phyloP scores from a whole-genome alignment of 2,113 vertebrate genomes.

The Cyanoramphus novaezelandiae region DNA sequence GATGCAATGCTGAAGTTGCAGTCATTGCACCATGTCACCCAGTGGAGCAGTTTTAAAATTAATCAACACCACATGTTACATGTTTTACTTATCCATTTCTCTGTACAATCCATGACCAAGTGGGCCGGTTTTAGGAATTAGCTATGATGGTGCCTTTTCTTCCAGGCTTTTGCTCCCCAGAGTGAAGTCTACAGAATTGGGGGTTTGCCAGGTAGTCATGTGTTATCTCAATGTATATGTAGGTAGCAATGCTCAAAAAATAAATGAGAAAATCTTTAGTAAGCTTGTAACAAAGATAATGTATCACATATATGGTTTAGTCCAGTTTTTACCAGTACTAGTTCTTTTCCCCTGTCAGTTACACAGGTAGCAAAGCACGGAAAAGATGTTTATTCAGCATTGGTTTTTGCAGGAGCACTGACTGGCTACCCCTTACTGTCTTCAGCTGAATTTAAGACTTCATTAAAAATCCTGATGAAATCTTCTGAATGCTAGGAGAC shows the following conservation, averaged over 20 bases:
- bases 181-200: not conserved
- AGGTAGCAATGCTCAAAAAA: not conserved
- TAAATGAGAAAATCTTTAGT: not conserved
- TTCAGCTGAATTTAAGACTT: not conserved
- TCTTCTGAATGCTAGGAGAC: not conserved
- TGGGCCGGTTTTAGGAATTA: not conserved
- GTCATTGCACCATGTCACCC: not conserved
- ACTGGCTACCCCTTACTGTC: not conserved
- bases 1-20: not conserved
- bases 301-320: not conserved
- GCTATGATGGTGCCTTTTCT: not conserved
- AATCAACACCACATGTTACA: not conserved
- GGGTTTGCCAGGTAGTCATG: not conserved
- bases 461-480: not conserved
- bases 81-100: not conserved
- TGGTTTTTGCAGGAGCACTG: not conserved
- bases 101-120: not conserved
- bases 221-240: not conserved
- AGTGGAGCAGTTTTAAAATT: not conserved
- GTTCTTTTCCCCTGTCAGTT: not conserved
- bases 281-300: not conserved
- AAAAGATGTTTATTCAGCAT: not conserved
- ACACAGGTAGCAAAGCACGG: not conserved
- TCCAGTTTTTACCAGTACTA: not conserved
- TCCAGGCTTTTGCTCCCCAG: not conserved